Evolutionary conservation across 1,140 invertebrate genomes (phyloP).

Genomic region (Ctenoplectra terminalis): DNA sequence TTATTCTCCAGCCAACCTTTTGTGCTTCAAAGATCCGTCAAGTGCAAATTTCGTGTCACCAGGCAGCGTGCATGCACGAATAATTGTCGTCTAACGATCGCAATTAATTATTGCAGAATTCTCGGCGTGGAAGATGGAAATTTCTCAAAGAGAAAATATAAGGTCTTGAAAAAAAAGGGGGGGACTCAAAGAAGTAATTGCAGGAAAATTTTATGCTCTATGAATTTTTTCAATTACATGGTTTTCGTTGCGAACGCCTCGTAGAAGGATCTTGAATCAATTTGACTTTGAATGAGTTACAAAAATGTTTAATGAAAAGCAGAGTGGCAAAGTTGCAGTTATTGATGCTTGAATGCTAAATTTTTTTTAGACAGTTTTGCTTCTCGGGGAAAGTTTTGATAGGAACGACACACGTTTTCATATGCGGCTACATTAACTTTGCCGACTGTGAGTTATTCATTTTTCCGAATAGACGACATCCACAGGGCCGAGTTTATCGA

Average conservation of each 20-base stretch:
- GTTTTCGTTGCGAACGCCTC: too few species aligned
- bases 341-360: not conserved
- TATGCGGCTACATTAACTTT: not conserved
- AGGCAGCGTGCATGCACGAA: not conserved
- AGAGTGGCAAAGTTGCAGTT: not conserved
- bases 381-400: not conserved
- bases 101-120: constrained; percentile 18
- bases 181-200: not conserved
- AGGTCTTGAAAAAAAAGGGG: not conserved
- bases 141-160: not conserved
- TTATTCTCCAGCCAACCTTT: not conserved
- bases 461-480: not conserved
- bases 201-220: not conserved
- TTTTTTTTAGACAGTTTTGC: not conserved
- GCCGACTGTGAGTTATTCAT: constrained; percentile 1
- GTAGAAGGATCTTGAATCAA: too few species aligned
- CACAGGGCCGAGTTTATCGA: not conserved
- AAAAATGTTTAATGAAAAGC: not conserved
- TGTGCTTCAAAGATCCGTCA: not conserved
- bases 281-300: too few species aligned
- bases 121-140: not conserved
- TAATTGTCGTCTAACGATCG: not conserved
- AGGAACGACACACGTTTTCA: not conserved
- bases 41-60: not conserved
- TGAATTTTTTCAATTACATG: too few species aligned